Conservation (phyloP, 2,797 vertebrate genomes). For the Ceyx erithaca region DNA sequence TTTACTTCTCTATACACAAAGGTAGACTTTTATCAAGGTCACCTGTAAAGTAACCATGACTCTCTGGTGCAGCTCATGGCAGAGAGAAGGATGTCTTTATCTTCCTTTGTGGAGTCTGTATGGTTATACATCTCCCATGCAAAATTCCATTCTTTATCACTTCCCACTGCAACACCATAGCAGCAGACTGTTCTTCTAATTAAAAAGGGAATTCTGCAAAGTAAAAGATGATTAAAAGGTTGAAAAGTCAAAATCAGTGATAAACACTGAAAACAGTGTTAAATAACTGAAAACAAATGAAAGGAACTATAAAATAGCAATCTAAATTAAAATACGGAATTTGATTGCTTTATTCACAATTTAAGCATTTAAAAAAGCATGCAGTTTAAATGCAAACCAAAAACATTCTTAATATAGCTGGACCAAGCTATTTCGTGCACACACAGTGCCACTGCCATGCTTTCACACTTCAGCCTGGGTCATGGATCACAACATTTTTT, state of each 20-base stretch:
- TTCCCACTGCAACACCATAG: slow-evolving; percentile 78
- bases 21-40: slow-evolving; percentile 1
- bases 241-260: not conserved
- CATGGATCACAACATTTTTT: not conserved
- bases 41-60: slow-evolving; percentile 82
- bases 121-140: slow-evolving; percentile 68
- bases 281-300: not conserved
- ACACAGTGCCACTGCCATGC: not conserved
- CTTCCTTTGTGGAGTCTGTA: not conserved
- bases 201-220: slow-evolving; percentile 76
- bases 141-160: slow-evolving; percentile 82
- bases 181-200: slow-evolving; percentile 73
- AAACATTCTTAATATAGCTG: not conserved
- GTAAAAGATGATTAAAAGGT: not conserved
- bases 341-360: not conserved
- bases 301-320: not conserved
- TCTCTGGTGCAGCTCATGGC: slow-evolving; percentile 79
- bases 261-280: not conserved
- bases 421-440: not conserved
- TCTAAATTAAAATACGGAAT: not conserved
- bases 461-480: not conserved
- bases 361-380: not conserved
- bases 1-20: not conserved
- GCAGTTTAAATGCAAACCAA: not conserved
- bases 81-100: slow-evolving; percentile 40